These are phyloP conservation scores for Dicentrarchus labrax DNA, from an alignment of 2,113 vertebrate genomes.

Conservation along the genomic window DNA sequence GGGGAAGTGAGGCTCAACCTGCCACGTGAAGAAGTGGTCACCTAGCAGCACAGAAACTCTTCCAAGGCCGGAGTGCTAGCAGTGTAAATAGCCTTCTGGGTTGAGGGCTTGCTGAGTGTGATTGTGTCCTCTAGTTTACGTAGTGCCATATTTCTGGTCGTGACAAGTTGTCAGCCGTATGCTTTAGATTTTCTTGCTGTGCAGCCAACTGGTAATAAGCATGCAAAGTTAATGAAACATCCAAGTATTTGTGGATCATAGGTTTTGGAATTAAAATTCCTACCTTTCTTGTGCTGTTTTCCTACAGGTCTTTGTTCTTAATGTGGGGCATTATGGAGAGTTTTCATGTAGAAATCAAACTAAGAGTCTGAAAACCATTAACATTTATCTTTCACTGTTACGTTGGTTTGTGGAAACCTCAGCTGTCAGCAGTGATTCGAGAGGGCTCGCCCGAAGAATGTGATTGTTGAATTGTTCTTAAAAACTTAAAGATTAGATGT, in stretches of 20 bases:
- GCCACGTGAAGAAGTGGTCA: constrained; percentile 76
- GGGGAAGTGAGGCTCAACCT: constrained; percentile 82
- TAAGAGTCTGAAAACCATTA: constrained; percentile 26
- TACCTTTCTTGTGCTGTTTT: constrained; percentile 62
- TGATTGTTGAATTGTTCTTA: constrained; percentile 44
- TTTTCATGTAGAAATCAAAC: constrained; percentile 33
- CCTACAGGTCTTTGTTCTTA: constrained; percentile 45
- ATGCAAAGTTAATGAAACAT: constrained; percentile 59
- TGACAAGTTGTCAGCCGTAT: constrained; percentile 55
- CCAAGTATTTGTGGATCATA: constrained; percentile 44
- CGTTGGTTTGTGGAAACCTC: constrained; percentile 26
- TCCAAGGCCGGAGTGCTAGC: constrained; percentile 28
- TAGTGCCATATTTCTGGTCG: constrained; percentile 65
- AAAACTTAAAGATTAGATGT: constrained; percentile 45
- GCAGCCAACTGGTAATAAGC: constrained; percentile 65
- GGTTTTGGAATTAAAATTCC: constrained; percentile 65
- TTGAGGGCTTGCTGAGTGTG: constrained; percentile 47
- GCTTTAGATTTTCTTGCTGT: constrained; percentile 57
- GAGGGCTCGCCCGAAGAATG: constrained; percentile 32
- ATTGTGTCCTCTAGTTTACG: constrained; percentile 58
- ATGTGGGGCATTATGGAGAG: constrained; percentile 66
- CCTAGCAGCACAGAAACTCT: constrained; percentile 58
- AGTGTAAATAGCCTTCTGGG: constrained; percentile 69
- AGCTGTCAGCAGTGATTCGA: constrained; percentile 29
- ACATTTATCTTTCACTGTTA: constrained; percentile 29